Evolutionary conservation across 1,140 invertebrate genomes (phyloP).

Genomic region (Mercenaria mercenaria): DNA sequence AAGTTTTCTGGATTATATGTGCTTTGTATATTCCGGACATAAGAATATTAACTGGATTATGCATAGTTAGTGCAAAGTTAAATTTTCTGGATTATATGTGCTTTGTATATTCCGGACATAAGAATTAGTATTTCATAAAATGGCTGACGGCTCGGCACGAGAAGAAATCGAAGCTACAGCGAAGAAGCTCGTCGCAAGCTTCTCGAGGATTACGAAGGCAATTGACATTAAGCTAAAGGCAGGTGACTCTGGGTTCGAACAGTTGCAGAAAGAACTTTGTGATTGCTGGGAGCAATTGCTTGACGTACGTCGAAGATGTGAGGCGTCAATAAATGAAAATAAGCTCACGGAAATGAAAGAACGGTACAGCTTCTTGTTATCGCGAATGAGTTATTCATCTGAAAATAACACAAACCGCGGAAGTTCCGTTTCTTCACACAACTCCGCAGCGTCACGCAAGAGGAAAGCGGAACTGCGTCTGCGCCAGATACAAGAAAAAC

Average conservation of each 20-base stretch:
- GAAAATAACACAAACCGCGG: background rate
- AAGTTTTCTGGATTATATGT: background rate
- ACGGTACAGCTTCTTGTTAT: background rate
- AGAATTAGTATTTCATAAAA: background rate
- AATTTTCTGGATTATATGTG: background rate
- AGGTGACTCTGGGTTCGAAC: background rate
- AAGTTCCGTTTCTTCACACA: background rate
- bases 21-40: background rate
- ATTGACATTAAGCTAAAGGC: background rate
- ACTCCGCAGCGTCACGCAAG: background rate
- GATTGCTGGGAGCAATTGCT: background rate
- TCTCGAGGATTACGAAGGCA: background rate
- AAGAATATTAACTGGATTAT: too few relatives aligned
- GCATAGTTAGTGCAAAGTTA: too few relatives aligned
- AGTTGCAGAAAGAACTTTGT: conserved; percentile 1
- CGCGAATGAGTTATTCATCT: background rate
- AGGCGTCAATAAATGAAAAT: background rate
- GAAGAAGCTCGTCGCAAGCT: conserved; percentile 2
- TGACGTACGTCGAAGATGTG: background rate
- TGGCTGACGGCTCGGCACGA: background rate
- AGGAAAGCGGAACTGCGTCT: conserved; percentile 5
- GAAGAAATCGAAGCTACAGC: background rate
- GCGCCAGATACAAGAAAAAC: conserved; percentile 9
- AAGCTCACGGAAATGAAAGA: background rate
- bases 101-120: background rate